A percentile compares a stretch with the other conserved stretches of the same genome.
Evolutionary conservation across 2,113 vertebrate genomes (phyloP).

Genomic region (Lichenostomus cassidix): DNA sequence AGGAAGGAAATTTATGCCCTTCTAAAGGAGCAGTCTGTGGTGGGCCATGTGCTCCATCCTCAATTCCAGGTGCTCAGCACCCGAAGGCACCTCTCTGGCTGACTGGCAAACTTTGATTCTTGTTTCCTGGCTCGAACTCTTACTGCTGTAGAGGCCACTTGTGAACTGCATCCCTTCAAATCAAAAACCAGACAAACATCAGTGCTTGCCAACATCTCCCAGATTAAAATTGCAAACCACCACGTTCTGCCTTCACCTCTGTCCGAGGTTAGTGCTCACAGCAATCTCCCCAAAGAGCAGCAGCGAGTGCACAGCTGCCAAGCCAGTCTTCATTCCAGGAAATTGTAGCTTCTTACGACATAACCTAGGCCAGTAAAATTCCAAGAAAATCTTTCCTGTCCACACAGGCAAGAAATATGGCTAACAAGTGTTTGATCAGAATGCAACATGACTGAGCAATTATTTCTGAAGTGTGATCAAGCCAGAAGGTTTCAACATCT

Average conservation of each 20-base stretch:
- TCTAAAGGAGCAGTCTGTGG: background rate
- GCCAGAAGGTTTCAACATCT: background rate
- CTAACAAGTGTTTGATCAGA: background rate
- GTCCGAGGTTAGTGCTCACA: background rate
- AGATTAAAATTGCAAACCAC: background rate
- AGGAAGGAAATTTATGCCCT: background rate
- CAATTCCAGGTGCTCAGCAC: background rate
- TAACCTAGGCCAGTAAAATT: background rate
- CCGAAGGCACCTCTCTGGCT: rapidly evolving
- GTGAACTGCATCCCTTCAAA: background rate
- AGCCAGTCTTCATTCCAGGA: background rate
- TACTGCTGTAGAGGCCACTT: background rate
- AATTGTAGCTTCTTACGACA: background rate
- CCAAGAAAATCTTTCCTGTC: background rate
- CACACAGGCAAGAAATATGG: background rate
- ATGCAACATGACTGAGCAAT: background rate
- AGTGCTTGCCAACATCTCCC: background rate
- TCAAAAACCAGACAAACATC: background rate
- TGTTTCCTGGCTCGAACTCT: background rate
- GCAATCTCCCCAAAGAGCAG: background rate
- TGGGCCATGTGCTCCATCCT: background rate
- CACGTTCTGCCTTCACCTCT: background rate
- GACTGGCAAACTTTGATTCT: background rate
- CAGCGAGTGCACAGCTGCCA: background rate
- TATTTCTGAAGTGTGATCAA: background rate